These are phyloP conservation scores for Flexamia atlantica DNA, from an alignment of 2,888 invertebrate species.

Conservation along the genomic window DNA sequence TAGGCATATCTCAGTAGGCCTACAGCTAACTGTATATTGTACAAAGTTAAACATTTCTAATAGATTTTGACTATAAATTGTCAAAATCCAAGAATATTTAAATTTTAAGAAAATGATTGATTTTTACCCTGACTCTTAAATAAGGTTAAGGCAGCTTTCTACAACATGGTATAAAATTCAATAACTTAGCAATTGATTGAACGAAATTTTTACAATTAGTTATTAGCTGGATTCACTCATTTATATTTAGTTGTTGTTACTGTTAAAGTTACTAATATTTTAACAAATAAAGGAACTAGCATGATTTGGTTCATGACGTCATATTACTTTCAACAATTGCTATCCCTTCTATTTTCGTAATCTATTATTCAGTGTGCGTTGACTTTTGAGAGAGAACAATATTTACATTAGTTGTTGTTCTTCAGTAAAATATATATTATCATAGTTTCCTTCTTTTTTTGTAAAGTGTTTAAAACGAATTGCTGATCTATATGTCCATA, in stretches of 20 bases:
- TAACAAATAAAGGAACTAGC: constrained; percentile 15
- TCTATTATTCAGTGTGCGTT: constrained; percentile 25
- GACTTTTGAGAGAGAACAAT: neutral
- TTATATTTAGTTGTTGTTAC: neutral
- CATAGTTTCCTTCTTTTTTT: neutral
- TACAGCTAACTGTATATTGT: constrained; percentile 2
- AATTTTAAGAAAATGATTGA: constrained; percentile 45
- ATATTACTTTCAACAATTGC: neutral
- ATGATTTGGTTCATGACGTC: constrained; percentile 12
- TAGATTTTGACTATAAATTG: neutral
- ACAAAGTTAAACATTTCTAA: constrained; percentile 13
- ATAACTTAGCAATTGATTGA: neutral
- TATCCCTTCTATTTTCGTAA: neutral
- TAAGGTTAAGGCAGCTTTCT: constrained; percentile 49
- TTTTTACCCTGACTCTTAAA: constrained; percentile 1
- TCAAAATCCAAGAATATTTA: neutral
- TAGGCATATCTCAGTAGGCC: neutral
- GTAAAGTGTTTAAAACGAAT: neutral
- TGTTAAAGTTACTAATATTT: neutral
- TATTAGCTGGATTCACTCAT: neutral
- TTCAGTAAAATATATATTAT: neutral
- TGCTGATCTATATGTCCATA: neutral
- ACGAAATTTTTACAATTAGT: constrained; percentile 3
- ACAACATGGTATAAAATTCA: constrained; percentile 2
- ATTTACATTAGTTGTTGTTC: neutral